Percentiles rank a stretch among this genome's conserved stretches.
Evolutionary conservation across 2,888 invertebrate genomes (phyloP).

Genomic region (Ormia ochracea): DNA sequence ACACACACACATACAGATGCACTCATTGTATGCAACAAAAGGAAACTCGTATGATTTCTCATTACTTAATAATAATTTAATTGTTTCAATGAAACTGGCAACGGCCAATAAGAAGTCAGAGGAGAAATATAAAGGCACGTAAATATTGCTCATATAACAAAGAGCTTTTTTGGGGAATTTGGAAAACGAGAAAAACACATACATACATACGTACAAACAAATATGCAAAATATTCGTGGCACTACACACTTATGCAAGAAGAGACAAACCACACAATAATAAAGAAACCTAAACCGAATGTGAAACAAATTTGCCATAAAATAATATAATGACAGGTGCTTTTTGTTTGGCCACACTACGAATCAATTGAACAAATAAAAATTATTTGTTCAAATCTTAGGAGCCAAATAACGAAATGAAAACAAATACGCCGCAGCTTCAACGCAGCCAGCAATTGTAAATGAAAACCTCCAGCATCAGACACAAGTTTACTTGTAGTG

Average conservation of each 20-base stretch:
- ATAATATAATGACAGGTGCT: slow-evolving; percentile 57
- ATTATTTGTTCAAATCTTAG: slow-evolving; percentile 2
- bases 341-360: slow-evolving; percentile 38
- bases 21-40: neutral
- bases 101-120: neutral
- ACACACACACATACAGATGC: neutral
- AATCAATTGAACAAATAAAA: slow-evolving; percentile 31
- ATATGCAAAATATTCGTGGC: slow-evolving; percentile 1
- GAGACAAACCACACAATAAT: slow-evolving; percentile 2
- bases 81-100: slow-evolving; percentile 17
- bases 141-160: slow-evolving; percentile 48
- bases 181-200: neutral
- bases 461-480: slow-evolving; percentile 50
- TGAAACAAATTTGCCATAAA: slow-evolving; percentile 40
- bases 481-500: neutral
- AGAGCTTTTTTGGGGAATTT: neutral
- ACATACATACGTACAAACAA: neutral
- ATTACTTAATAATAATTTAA: slow-evolving; percentile 45
- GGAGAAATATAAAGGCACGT: neutral
- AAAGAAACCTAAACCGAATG: slow-evolving; percentile 23
- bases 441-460: slow-evolving; percentile 41
- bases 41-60: neutral
- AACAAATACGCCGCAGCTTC: neutral
- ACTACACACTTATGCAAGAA: slow-evolving; percentile 1
- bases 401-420: neutral